Evolutionary conservation across 2,888 invertebrate species (phyloP), one percentile per base, ranked within the genome.

Genomic region (Danaus chrysippus): DNA sequence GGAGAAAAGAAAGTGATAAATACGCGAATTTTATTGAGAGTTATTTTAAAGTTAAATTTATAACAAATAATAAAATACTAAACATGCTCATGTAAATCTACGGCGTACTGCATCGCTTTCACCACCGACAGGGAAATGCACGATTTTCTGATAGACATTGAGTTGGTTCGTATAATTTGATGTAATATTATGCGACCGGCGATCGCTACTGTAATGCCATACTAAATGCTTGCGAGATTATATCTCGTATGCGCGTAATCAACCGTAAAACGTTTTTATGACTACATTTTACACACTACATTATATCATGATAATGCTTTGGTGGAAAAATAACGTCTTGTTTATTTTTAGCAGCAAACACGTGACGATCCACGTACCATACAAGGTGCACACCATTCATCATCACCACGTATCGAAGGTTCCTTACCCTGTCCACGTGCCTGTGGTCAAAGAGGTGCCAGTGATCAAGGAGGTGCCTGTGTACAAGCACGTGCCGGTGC

Each of bases 401-500:
- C 90, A 91, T 66, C 90, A 91, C 76, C 90, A 90, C 79, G 89
- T 89, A 1, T 79, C 81, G n/a, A 90, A 89, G 66, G 83, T 89
- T 0, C 86, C 81, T 56, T 80, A 84, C 0, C 87, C 87, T 0
- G 83, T 86, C 0, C 88, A 87, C 67, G 87, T 87, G 6, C 88
- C 88, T 0, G 89, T 91, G 0, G 77, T 87, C 13, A 91, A 91
- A 56, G 89, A 91, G 58, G 89, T 91, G 10, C 79, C 71, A n/a
- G 87, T 91, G 42, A 78, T 84, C 71, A 91, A 90, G 67, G 89
- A 90, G 68, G 90, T 91, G 64, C 89, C 89, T 0, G 73, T 89
- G 0, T 79, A 81, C 73, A 82, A 88, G 70, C 86, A 88, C 68
- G 84, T 88, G n/a, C 89, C 87, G 0, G 82, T 84, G 34, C 86